phyloP scores from a whole-genome alignment of 2,888 invertebrate genomes.

The Mystacides longicornis region DNA sequence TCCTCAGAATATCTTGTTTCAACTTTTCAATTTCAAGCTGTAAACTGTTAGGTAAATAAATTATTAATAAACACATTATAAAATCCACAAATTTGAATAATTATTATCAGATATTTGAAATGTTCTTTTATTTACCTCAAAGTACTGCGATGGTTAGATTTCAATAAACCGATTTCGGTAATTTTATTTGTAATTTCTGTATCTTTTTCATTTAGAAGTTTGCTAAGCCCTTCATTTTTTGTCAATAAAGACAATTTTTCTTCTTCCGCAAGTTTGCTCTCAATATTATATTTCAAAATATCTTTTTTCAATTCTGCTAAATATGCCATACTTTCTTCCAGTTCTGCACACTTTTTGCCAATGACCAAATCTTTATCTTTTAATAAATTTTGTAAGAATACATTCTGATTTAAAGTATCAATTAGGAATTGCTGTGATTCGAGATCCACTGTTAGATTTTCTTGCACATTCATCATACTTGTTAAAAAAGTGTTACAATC shows the following conservation, averaged over 20 bases:
- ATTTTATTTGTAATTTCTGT: conserved; percentile 30
- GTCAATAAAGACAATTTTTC: conserved; percentile 21
- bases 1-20: conserved; percentile 7
- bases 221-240: conserved; percentile 9
- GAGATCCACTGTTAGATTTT: too few species aligned
- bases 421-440: too few species aligned
- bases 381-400: conserved; percentile 38
- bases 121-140: conserved; percentile 1
- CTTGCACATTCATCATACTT: too few species aligned
- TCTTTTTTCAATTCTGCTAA: conserved; percentile 33
- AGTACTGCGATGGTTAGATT: not conserved
- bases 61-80: too few species aligned
- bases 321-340: conserved; percentile 33
- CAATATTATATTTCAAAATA: conserved; percentile 27
- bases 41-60: too few species aligned
- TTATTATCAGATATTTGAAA: too few species aligned
- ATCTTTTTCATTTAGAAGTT: conserved; percentile 24
- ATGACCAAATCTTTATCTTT: conserved; percentile 35
- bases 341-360: conserved; percentile 36
- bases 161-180: conserved; percentile 10
- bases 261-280: conserved; percentile 33
- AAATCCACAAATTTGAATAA: too few species aligned
- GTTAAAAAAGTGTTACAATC: too few species aligned
- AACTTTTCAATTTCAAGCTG: conserved; percentile 11
- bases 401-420: too few species aligned